Evolutionary conservation across 64 coral and sea anemone species (phyloP).

Genomic region (Catalaphyllia jardinei): DNA sequence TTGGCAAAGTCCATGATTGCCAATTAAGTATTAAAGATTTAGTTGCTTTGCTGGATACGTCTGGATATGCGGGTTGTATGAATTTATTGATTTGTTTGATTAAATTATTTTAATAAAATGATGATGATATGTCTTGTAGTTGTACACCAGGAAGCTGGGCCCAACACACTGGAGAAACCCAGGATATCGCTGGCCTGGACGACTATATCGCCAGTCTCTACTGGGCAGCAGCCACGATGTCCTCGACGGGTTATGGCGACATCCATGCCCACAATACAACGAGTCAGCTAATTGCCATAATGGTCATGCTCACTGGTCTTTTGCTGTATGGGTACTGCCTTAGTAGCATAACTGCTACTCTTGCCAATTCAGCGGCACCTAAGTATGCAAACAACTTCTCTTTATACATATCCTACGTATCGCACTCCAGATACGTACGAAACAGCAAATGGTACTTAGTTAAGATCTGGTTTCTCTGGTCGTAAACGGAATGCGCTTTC

Average conservation of each 20-base stretch:
- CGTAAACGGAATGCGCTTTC: too few species aligned
- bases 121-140: not conserved
- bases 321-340: slow-evolving; percentile 88
- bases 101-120: too few species aligned
- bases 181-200: slow-evolving; percentile 18
- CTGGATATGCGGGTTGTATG: too few species aligned
- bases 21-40: not conserved
- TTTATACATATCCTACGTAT: too few species aligned
- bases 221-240: slow-evolving; percentile 95
- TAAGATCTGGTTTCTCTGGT: too few species aligned
- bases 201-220: slow-evolving; percentile 78
- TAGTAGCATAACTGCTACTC: slow-evolving; percentile 87
- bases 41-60: not conserved
- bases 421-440: too few species aligned
- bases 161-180: slow-evolving; percentile 38
- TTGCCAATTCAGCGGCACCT: slow-evolving; percentile 73
- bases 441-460: not conserved
- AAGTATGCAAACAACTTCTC: slow-evolving; percentile 54
- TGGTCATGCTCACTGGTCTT: slow-evolving; percentile 82
- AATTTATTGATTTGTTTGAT: too few species aligned
- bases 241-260: slow-evolving; percentile 92
- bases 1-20: not conserved
- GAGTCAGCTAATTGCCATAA: slow-evolving; percentile 64
- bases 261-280: slow-evolving; percentile 79
- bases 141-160: slow-evolving; percentile 69